A percentile compares a stretch with the other conserved stretches of the same genome.
phyloP scores from a whole-genome alignment of 2,888 invertebrate genomes.

The Hirudinaria manillensis region DNA sequence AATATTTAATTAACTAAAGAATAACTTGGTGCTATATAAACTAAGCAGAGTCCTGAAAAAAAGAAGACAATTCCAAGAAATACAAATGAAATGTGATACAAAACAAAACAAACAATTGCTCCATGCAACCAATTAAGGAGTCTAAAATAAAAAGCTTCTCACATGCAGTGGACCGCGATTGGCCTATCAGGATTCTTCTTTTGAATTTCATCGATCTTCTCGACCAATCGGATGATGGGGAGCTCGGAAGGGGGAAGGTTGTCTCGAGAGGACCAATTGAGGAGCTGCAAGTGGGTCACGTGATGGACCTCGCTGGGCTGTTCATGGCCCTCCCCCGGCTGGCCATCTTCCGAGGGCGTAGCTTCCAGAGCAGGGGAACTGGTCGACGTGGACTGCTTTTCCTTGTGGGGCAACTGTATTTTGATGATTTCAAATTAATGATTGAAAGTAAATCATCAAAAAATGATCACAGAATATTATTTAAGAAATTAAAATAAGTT shows the following conservation, averaged over 20 bases:
- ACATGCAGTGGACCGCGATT: slow-evolving; percentile 41
- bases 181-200: slow-evolving; percentile 39
- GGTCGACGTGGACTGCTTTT: not conserved
- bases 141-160: slow-evolving; percentile 13
- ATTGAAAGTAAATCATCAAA: not conserved
- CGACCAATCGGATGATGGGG: slow-evolving; percentile 37
- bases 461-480: not conserved
- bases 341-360: not conserved
- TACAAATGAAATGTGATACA: too few relatives aligned
- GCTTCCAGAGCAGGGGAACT: not conserved
- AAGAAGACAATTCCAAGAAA: too few relatives aligned
- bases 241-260: slow-evolving; percentile 31
- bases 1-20: too few relatives aligned
- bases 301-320: slow-evolving; percentile 27
- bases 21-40: too few relatives aligned
- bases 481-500: too few relatives aligned
- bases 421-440: too few relatives aligned
- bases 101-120: too few relatives aligned
- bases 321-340: slow-evolving; percentile 20
- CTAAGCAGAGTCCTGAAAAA: too few relatives aligned
- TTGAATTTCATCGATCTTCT: slow-evolving; percentile 39
- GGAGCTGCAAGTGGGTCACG: slow-evolving; percentile 40
- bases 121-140: too few relatives aligned
- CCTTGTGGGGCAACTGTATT: slow-evolving; percentile 2
- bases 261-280: slow-evolving; percentile 34